Conservation (phyloP, 2,888 invertebrate genomes). For the Pogonocherus hispidulus region DNA sequence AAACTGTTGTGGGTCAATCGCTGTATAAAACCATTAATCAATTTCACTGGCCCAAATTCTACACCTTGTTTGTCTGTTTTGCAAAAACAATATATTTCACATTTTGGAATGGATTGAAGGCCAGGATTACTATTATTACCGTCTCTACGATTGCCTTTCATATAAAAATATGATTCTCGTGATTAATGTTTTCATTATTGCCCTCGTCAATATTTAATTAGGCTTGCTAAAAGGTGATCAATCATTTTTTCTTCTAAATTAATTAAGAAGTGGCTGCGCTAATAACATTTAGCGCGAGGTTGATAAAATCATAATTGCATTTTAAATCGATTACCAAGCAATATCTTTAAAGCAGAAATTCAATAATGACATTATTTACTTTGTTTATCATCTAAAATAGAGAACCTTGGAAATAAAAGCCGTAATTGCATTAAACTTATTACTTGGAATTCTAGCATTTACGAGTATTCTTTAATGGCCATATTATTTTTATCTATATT, state of each 20-base stretch:
- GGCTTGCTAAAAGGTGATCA: conserved; percentile 37
- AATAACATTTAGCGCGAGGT: conserved; percentile 20
- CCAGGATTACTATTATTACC: conserved; percentile 11
- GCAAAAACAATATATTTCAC: conserved; percentile 38
- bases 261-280: conserved; percentile 31
- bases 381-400: no score
- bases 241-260: conserved; percentile 45
- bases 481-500: no score
- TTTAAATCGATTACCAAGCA: neutral
- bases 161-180: conserved; percentile 27
- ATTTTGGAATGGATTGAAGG: conserved; percentile 5
- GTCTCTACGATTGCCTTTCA: conserved; percentile 2
- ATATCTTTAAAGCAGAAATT: no score
- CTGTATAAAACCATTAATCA: conserved; percentile 55
- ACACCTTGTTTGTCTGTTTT: conserved; percentile 42
- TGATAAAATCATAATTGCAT: conserved; percentile 8
- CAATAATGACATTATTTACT: neutral
- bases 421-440: no score
- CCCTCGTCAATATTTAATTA: conserved; percentile 44
- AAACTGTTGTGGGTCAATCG: conserved; percentile 57
- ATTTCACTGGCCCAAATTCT: conserved; percentile 38
- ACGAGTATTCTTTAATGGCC: no score
- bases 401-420: no score
- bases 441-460: no score
- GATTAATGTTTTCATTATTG: conserved; percentile 45